A percentile compares a stretch with the other conserved stretches of the same genome.
phyloP scores from a whole-genome alignment of 2,888 invertebrate genomes.

The Diaprepes abbreviatus region DNA sequence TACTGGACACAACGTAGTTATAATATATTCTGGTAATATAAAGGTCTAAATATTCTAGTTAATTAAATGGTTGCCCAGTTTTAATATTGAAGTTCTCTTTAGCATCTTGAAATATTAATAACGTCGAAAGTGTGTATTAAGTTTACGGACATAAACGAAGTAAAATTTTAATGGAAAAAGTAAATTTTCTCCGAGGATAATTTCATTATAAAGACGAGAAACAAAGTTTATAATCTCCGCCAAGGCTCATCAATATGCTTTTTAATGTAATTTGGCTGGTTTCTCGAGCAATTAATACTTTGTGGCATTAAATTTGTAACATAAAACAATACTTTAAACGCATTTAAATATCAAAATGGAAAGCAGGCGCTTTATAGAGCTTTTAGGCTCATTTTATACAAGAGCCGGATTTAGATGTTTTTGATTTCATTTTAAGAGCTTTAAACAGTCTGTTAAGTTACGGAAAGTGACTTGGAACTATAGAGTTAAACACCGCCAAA shows the following conservation, averaged over 20 bases:
- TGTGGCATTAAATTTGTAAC: conserved; percentile 62
- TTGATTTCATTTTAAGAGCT: conserved; percentile 53
- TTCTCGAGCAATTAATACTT: conserved; percentile 59
- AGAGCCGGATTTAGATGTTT: conserved; percentile 12
- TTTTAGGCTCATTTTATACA: conserved; percentile 10
- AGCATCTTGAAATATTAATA: conserved; percentile 41
- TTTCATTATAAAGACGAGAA: conserved; percentile 50
- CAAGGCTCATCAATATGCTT: conserved; percentile 56
- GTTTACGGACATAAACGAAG: conserved; percentile 46
- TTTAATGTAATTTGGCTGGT: conserved; percentile 56
- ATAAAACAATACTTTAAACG: conserved; percentile 64
- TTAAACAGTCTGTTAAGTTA: too few species aligned
- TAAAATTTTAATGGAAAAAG: conserved; percentile 51
- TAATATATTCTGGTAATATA: too few species aligned
- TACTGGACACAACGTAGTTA: too few species aligned
- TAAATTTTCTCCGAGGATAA: conserved; percentile 50
- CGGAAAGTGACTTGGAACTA: too few species aligned
- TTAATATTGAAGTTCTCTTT: conserved; percentile 38
- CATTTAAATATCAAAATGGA: conserved; percentile 63
- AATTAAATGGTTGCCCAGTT: conserved; percentile 31
- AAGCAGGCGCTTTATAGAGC: conserved; percentile 47
- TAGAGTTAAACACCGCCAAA: too few species aligned
- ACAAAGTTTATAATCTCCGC: conserved; percentile 56
- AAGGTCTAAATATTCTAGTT: conserved; percentile 19
- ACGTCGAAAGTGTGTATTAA: conserved; percentile 49